Evolutionary conservation across 2,888 invertebrate genomes (phyloP), one percentile per base, ranked within the genome.

Genomic region (Phoenoteleia sp.): DNA sequence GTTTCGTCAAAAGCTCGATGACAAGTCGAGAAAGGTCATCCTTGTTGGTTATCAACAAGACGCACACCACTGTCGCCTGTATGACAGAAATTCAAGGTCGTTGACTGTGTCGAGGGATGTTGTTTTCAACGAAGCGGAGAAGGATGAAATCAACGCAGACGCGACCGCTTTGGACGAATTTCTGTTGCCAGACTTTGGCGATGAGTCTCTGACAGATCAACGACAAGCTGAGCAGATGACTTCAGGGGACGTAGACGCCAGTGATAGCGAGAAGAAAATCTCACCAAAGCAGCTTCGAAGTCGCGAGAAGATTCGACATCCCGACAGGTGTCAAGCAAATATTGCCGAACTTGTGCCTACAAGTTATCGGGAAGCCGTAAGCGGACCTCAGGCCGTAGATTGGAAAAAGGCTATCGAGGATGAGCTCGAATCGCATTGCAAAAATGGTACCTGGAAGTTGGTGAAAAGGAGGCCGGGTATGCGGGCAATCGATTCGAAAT

Each of bases 41-140:
- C 45, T 89, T 29, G 81, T 88, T 3, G 87, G 87, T 0, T 87
- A 89, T 45, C 75, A 81, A 13, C 72, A 13, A 1, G 47, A 84
- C 2, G 56, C 83, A 0, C 19, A 47, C 5, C 84, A 83, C 23
- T 86, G 86, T 27, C 47, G 81, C 3, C 19, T 85, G n/a, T 80
- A 54, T 21, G 82, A 72, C 27, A 29, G 58, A 17, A 33, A 72
- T 6, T 45, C 3, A 19, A 58, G 11, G 17, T 42, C 64, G 36
- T 47, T 81, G 4, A 36, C 49, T 11, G 75, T 62, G 25, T 77
- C 81, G 9, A 56, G 49, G 7, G 62, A 77, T 21, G 85, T 76
- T 11, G 69, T 23, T 13, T 84, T 84, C 29, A 62, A 84, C 56
- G 84, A 84, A n/a, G n/a, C n/a, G n/a, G n/a, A n/a, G n/a, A n/a